Percentiles rank a stretch among this genome's conserved stretches.
Evolutionary conservation across 2,888 invertebrate genomes (phyloP).

Genomic region (Latrodectus hesperus): DNA sequence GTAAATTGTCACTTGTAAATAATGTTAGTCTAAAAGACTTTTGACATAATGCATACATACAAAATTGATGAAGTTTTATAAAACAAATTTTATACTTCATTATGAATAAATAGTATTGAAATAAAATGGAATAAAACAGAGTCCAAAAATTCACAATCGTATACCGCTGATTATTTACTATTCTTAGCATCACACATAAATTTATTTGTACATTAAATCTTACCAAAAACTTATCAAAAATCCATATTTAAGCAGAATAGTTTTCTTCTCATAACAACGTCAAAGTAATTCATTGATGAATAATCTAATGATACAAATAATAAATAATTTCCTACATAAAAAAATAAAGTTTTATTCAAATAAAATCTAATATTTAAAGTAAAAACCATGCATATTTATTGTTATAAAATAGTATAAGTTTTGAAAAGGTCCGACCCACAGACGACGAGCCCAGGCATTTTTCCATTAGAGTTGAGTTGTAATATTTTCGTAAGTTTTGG

Average conservation of each 20-base stretch:
- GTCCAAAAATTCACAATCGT: no score
- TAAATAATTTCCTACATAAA: not conserved
- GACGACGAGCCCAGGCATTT: slow-evolving; percentile 58
- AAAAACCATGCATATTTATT: not conserved
- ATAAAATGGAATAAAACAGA: no score
- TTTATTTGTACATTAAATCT: not conserved
- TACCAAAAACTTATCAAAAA: slow-evolving; percentile 5
- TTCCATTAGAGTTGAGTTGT: slow-evolving; percentile 49
- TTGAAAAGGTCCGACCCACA: slow-evolving; percentile 42
- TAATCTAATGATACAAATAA: not conserved
- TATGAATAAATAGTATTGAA: no score
- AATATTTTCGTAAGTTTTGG: slow-evolving; percentile 28
- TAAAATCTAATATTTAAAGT: not conserved
- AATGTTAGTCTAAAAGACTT: no score
- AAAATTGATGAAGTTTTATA: no score
- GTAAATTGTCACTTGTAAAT: no score
- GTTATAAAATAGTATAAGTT: slow-evolving; percentile 14
- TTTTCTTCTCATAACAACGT: not conserved
- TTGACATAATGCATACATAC: no score
- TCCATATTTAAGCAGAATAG: not conserved
- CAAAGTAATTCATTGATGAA: not conserved
- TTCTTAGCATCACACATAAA: not conserved
- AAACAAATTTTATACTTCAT: no score
- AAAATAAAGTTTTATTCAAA: not conserved
- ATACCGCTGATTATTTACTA: not conserved